Evolutionary conservation across 2,888 invertebrate species (phyloP).

Genomic region (Zygogramma bicolorata): DNA sequence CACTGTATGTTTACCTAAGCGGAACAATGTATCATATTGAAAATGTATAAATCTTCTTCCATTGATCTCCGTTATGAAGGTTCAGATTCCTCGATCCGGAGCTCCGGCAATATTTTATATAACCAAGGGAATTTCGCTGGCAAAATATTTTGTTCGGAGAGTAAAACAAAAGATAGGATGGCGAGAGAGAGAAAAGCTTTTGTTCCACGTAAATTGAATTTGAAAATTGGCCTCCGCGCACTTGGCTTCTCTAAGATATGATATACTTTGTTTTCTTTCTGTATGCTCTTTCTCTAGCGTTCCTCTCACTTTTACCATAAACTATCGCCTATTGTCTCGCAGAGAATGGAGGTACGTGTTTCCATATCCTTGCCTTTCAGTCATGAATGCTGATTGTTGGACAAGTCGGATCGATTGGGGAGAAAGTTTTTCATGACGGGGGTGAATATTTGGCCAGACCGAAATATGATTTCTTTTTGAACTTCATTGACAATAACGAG

Average conservation of each 20-base stretch:
- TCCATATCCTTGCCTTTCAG: not conserved
- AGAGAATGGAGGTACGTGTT: not conserved
- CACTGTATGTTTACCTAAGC: not conserved
- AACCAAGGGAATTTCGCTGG: conserved; percentile 62
- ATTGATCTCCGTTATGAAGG: conserved; percentile 54
- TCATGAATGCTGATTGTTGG: not conserved
- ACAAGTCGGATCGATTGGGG: not conserved
- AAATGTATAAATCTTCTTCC: conserved; percentile 44
- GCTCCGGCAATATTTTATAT: conserved; percentile 61
- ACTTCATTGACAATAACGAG: too few species aligned
- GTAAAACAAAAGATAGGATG: conserved; percentile 59
- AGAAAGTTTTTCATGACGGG: too few species aligned
- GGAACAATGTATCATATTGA: conserved; percentile 30
- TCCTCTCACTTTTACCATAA: conserved; percentile 43
- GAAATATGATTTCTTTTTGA: too few species aligned
- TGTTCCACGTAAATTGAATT: conserved; percentile 67
- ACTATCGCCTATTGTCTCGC: conserved; percentile 43
- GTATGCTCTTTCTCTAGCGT: conserved; percentile 42
- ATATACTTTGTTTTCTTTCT: conserved; percentile 58
- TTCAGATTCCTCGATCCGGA: conserved; percentile 54
- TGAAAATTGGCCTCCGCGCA: conserved; percentile 65
- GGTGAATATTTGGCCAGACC: too few species aligned
- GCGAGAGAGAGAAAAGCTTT: conserved; percentile 55
- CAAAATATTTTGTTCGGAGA: conserved; percentile 59
- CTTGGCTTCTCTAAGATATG: conserved; percentile 60